phyloP scores from a whole-genome alignment of 2,113 vertebrate genomes.

The Oreochromis niloticus region DNA sequence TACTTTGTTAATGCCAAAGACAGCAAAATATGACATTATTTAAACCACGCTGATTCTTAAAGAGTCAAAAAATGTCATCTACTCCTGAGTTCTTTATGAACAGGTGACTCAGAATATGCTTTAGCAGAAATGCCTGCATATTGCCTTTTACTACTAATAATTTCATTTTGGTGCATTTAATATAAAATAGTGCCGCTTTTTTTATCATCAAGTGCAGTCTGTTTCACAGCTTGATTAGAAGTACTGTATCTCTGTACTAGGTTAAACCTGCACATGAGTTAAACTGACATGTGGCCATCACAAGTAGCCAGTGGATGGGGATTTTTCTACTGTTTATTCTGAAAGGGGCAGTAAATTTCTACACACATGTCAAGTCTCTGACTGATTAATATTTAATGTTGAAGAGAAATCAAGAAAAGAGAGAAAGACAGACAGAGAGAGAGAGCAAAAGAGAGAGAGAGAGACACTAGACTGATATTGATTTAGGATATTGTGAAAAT shows the following conservation, averaged over 20 bases:
- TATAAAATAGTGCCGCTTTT: not conserved
- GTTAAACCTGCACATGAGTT: not conserved
- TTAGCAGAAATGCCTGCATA: not conserved
- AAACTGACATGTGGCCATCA: not conserved
- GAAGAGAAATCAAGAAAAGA: conserved; percentile 2
- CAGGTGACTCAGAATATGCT: not conserved
- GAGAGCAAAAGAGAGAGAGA: conserved; percentile 53
- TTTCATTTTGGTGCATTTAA: not conserved
- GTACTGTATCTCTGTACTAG: not conserved
- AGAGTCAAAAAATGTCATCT: not conserved
- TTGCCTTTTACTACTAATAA: not conserved
- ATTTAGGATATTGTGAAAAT: conserved; percentile 98
- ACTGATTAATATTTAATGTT: conserved; percentile 99
- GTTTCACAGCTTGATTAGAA: not conserved
- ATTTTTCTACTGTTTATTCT: conserved; percentile 89
- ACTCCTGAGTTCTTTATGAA: not conserved
- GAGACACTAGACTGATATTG: conserved; percentile 77
- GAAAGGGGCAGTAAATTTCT: conserved; percentile 73
- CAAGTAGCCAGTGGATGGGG: conserved; percentile 17
- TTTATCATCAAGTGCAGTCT: not conserved
- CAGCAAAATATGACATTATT: not conserved
- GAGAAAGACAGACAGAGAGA: not conserved
- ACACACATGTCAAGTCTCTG: conserved; percentile 44
- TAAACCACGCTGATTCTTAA: not conserved
- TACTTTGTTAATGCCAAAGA: not conserved